These are phyloP conservation scores for Dolomedes plantarius DNA, from an alignment of 2,888 invertebrate genomes.

Conservation along the genomic window DNA sequence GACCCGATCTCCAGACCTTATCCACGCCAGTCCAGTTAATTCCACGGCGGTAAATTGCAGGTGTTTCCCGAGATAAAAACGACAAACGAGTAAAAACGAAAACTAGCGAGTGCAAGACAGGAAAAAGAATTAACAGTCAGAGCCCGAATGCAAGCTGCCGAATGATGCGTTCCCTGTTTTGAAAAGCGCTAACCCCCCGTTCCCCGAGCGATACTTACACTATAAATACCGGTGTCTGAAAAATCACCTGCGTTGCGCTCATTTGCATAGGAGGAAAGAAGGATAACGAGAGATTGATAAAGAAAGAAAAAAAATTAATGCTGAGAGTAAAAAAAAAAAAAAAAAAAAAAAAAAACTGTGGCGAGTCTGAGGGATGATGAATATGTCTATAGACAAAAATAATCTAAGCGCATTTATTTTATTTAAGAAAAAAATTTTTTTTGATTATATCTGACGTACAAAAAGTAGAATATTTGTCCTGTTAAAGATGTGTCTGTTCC, in stretches of 20 bases:
- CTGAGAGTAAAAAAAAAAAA: neutral
- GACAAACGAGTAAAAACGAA: neutral
- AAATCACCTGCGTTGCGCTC: neutral
- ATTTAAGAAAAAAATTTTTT: no score
- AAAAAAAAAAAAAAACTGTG: neutral
- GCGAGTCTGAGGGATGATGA: neutral
- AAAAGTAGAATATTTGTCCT: no score
- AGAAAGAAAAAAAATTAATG: neutral
- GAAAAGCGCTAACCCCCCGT: neutral
- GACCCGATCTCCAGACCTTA: neutral
- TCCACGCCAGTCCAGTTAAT: neutral
- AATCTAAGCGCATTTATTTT: no score
- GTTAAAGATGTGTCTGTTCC: no score
- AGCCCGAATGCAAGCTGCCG: neutral
- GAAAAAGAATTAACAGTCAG: neutral
- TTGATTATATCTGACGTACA: no score
- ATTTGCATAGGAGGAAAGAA: neutral
- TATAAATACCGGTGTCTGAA: slow-evolving; percentile 1
- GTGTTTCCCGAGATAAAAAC: neutral
- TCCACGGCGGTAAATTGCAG: neutral
- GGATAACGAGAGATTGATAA: neutral
- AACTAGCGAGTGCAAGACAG: neutral
- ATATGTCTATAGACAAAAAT: neutral
- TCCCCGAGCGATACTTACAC: neutral
- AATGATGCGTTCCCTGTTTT: neutral